A percentile compares a stretch with the other conserved stretches of the same genome.
Conservation (phyloP, 1,140 invertebrate species). For the Episyrphus balteatus region DNA sequence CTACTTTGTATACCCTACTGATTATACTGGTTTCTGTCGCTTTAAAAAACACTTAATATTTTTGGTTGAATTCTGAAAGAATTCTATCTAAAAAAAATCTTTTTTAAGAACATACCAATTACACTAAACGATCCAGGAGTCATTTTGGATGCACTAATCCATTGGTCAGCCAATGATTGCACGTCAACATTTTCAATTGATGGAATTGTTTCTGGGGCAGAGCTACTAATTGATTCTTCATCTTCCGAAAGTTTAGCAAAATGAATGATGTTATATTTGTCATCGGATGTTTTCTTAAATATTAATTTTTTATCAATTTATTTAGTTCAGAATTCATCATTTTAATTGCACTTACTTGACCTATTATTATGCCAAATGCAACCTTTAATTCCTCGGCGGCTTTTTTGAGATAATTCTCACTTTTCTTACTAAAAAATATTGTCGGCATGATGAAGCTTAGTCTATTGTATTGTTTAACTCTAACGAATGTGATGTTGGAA, state of each 20-base stretch:
- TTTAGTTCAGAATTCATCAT: not conserved
- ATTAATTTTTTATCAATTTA: not conserved
- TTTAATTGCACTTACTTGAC: constrained; percentile 27
- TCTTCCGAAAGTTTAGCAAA: constrained; percentile 29
- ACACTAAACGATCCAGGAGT: constrained; percentile 33
- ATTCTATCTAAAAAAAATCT: no score
- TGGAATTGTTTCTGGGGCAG: constrained; percentile 1
- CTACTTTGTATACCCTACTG: no score
- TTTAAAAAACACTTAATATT: no score
- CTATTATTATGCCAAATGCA: constrained; percentile 29
- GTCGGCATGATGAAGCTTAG: constrained; percentile 16
- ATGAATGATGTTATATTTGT: constrained; percentile 27
- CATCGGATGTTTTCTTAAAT: constrained; percentile 22
- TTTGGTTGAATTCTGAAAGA: no score
- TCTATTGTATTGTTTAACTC: no score
- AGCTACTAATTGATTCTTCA: constrained; percentile 11
- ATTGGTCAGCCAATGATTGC: constrained; percentile 29
- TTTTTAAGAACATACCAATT: constrained; percentile 16
- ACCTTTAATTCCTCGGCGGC: constrained; percentile 28
- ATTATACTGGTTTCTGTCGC: no score
- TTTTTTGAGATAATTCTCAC: constrained; percentile 30
- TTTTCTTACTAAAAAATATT: constrained; percentile 26
- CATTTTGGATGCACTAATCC: constrained; percentile 32
- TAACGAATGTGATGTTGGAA: no score
- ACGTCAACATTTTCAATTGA: constrained; percentile 22